Percentiles rank a stretch among this genome's conserved stretches.
Evolutionary conservation across 1,140 invertebrate species (phyloP).

Genomic region (Luehdorfia chinensis): DNA sequence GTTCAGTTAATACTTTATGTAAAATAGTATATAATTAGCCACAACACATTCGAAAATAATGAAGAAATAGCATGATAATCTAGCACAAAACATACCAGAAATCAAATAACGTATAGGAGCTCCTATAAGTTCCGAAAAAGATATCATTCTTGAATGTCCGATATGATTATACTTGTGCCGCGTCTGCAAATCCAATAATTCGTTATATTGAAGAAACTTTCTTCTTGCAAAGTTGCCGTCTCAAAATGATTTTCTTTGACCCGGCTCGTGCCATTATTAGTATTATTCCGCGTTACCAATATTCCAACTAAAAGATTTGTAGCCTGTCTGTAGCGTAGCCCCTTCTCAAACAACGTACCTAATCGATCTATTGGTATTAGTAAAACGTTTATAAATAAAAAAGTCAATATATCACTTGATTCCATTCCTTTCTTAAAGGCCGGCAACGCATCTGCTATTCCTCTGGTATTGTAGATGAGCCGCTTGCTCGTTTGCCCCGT

Average conservation of each 20-base stretch:
- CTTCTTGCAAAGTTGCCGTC: slow-evolving; percentile 56
- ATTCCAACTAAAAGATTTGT: slow-evolving; percentile 40
- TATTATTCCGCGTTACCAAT: slow-evolving; percentile 52
- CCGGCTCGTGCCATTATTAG: slow-evolving; percentile 54
- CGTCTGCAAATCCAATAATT: slow-evolving; percentile 71
- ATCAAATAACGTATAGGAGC: slow-evolving; percentile 38
- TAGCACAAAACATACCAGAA: too few relatives aligned
- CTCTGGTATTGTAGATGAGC: too few relatives aligned
- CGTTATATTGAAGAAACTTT: slow-evolving; percentile 70
- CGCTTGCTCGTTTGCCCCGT: too few relatives aligned
- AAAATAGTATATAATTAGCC: too few relatives aligned
- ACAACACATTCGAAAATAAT: too few relatives aligned
- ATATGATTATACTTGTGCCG: slow-evolving; percentile 57
- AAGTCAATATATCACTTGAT: too few relatives aligned
- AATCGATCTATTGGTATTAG: too few relatives aligned
- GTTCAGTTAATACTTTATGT: too few relatives aligned
- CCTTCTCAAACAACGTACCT: not conserved
- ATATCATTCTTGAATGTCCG: slow-evolving; percentile 53
- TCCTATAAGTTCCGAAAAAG: slow-evolving; percentile 45
- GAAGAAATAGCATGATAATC: too few relatives aligned
- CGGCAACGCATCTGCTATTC: too few relatives aligned
- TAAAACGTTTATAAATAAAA: too few relatives aligned
- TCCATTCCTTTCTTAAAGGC: too few relatives aligned
- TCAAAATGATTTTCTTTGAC: slow-evolving; percentile 67
- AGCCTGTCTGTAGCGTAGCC: slow-evolving; percentile 9